These are phyloP conservation scores for Myiotriccus ornatus DNA, from an alignment of 2,797 vertebrate species.

Conservation along the genomic window DNA sequence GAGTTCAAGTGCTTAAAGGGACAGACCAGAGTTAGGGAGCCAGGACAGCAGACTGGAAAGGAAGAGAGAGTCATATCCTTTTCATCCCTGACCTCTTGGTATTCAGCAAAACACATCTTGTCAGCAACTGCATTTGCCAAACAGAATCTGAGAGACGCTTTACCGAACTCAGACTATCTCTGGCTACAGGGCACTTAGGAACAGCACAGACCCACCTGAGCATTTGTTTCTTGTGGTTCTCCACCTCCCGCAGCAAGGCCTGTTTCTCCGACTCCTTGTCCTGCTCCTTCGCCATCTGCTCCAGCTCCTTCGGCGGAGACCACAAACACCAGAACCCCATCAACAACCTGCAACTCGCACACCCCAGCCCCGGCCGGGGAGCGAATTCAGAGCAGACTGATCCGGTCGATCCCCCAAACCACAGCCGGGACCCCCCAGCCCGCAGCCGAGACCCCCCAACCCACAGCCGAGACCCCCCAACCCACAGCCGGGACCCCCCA, in stretches of 20 bases:
- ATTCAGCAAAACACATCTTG: background rate
- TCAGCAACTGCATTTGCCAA: rapidly evolving
- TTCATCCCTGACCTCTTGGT: background rate
- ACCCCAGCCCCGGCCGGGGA: background rate
- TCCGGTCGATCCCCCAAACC: rapidly evolving
- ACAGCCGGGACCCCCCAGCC: no score
- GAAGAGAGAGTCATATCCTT: background rate
- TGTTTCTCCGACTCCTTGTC: conserved; percentile 94
- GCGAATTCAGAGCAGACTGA: rapidly evolving
- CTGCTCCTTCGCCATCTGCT: conserved; percentile 91
- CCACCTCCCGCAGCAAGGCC: conserved; percentile 82
- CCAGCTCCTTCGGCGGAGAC: conserved; percentile 82
- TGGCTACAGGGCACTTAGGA: rapidly evolving
- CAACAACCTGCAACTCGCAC: background rate
- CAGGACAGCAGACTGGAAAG: background rate
- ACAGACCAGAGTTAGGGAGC: background rate
- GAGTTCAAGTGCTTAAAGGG: background rate
- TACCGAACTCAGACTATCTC: rapidly evolving
- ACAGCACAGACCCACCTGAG: conserved; percentile 80
- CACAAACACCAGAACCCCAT: background rate
- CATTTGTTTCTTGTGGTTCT: conserved; percentile 93
- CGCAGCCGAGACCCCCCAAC: background rate
- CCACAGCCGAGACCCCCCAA: background rate
- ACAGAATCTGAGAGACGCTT: rapidly evolving
- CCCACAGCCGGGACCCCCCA: background rate